phyloP scores from a whole-genome alignment of 1,140 invertebrate species.

The Drosophila fuyamai region DNA sequence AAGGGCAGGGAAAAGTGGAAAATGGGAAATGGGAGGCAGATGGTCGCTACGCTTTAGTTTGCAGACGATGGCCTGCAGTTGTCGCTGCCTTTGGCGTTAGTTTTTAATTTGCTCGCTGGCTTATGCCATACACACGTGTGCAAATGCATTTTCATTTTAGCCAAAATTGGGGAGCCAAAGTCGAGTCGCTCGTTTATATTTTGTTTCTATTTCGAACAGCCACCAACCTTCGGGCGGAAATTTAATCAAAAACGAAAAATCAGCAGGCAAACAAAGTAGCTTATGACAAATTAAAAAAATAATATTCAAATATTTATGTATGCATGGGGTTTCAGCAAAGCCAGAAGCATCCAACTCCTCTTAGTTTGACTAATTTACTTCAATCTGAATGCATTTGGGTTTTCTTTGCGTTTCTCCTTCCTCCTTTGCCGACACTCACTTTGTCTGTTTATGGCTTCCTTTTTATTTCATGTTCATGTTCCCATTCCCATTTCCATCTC shows the following conservation, averaged over 20 bases:
- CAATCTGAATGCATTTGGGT: conserved; percentile 1
- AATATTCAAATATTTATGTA: neutral
- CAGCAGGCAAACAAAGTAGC: neutral
- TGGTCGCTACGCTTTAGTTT: conserved; percentile 3
- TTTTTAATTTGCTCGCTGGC: conserved; percentile 50
- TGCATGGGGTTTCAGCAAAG: neutral
- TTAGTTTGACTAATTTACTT: conserved; percentile 24
- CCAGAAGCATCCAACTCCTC: neutral
- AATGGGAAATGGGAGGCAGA: neutral
- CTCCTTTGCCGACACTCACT: conserved; percentile 16
- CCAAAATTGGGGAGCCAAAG: conserved; percentile 11
- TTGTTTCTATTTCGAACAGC: conserved; percentile 1
- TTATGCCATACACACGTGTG: conserved; percentile 17
- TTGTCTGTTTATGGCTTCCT: conserved; percentile 59
- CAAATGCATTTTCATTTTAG: conserved; percentile 33
- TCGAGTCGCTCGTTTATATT: conserved; percentile 8
- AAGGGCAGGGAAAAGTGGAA: neutral
- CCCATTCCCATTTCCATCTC: neutral
- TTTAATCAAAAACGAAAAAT: conserved; percentile 9
- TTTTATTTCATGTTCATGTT: conserved; percentile 30
- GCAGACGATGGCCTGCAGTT: conserved; percentile 22
- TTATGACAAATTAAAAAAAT: conserved; percentile 1
- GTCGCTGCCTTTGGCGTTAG: conserved; percentile 43
- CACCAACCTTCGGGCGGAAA: neutral
- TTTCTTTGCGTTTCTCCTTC: neutral